Conservation (phyloP, 2,797 vertebrate genomes). For the Percopsis omiscomaycus region DNA sequence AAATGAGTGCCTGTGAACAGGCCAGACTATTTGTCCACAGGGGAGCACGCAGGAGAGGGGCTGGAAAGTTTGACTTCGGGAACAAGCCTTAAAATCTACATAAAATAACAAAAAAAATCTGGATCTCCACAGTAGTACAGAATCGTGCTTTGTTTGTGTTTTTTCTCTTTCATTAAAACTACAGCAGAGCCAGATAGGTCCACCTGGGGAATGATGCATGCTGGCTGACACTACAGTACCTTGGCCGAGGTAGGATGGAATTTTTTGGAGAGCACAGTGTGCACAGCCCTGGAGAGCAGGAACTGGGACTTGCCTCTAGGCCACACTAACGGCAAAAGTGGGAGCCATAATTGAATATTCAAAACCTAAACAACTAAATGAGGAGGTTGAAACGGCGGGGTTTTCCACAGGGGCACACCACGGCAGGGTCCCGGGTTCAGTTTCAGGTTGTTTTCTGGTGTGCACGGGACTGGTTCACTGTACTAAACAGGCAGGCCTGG, state of each 20-base stretch:
- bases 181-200: slow-evolving; percentile 50
- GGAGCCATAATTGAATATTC: slow-evolving; percentile 36
- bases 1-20: slow-evolving; percentile 28
- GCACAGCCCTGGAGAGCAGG: slow-evolving; percentile 18
- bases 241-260: slow-evolving; percentile 58
- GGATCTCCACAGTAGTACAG: slow-evolving; percentile 41
- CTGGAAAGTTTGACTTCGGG: slow-evolving; percentile 60
- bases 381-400: slow-evolving; percentile 20
- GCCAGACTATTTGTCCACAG: slow-evolving; percentile 29
- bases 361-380: slow-evolving; percentile 36
- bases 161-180: slow-evolving; percentile 49
- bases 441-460: slow-evolving; percentile 44
- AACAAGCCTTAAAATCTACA: slow-evolving; percentile 50
- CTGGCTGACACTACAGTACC: slow-evolving; percentile 50
- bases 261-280: slow-evolving; percentile 41
- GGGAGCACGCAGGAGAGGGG: slow-evolving; percentile 12
- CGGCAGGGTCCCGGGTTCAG: slow-evolving; percentile 20
- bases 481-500: slow-evolving; percentile 81
- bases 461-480: slow-evolving; percentile 69
- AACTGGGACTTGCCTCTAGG: slow-evolving; percentile 13
- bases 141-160: slow-evolving; percentile 66
- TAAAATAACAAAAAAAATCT: slow-evolving; percentile 58
- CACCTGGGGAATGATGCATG: slow-evolving; percentile 63
- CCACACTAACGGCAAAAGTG: slow-evolving; percentile 34
- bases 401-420: slow-evolving; percentile 12